These are phyloP conservation scores for Ursus arctos DNA, from an alignment of 2,113 vertebrate genomes.

Conservation along the genomic window DNA sequence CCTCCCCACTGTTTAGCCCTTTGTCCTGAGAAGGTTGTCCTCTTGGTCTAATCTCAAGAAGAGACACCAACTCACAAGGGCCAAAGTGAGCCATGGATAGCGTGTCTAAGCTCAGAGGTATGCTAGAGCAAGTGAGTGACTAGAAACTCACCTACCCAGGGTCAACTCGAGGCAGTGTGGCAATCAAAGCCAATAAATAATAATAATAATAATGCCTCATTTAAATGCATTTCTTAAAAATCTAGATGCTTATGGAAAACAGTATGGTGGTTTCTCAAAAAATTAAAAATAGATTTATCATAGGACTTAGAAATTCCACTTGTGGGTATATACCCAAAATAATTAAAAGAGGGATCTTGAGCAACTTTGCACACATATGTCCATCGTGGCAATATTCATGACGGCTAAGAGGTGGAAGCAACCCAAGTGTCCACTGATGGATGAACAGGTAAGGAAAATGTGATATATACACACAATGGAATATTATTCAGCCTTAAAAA, in stretches of 20 bases:
- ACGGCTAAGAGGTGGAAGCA: background rate
- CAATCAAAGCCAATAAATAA: background rate
- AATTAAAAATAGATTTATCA: background rate
- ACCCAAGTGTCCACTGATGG: background rate
- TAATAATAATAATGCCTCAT: background rate
- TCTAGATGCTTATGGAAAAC: background rate
- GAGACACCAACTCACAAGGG: background rate
- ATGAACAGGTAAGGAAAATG: background rate
- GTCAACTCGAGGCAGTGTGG: background rate
- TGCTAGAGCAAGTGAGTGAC: background rate
- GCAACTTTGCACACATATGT: background rate
- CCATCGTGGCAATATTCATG: background rate
- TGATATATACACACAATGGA: background rate
- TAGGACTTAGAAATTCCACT: background rate
- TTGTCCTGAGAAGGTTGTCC: background rate
- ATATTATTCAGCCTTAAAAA: background rate
- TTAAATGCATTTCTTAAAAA: constrained; percentile 18
- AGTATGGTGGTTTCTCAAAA: background rate
- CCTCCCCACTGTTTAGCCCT: background rate
- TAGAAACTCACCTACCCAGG: background rate
- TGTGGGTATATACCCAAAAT: background rate
- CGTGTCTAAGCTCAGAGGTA: background rate
- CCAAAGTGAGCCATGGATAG: background rate
- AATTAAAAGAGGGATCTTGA: background rate
- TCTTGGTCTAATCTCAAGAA: constrained; percentile 21